Evolutionary conservation across 2,888 invertebrate species (phyloP).

Genomic region (Meiosimyza platycephala): DNA sequence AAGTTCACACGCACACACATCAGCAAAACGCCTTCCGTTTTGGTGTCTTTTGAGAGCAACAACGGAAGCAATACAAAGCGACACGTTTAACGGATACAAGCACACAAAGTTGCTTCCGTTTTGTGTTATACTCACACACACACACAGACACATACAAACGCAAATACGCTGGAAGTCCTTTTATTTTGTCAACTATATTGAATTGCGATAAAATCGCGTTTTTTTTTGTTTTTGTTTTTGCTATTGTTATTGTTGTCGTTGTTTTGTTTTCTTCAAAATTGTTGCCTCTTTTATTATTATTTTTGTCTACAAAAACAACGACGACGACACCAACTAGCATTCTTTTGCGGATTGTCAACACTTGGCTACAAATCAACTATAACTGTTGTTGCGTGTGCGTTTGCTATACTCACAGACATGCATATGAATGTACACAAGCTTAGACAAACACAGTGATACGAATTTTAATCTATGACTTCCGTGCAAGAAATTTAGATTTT

Average conservation of each 20-base stretch:
- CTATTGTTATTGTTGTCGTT: neutral
- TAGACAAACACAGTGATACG: constrained; percentile 45
- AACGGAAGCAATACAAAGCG: constrained; percentile 29
- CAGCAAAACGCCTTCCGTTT: neutral
- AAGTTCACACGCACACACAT: too few relatives aligned
- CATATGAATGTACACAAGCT: neutral
- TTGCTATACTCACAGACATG: too few relatives aligned
- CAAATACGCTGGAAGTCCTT: neutral
- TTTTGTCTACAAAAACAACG: neutral
- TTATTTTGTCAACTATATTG: constrained; percentile 52
- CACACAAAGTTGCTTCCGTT: constrained; percentile 27
- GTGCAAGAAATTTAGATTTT: constrained; percentile 25
- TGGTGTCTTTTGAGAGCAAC: neutral
- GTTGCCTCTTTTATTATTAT: constrained; percentile 24
- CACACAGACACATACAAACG: constrained; percentile 11
- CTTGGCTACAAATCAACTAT: constrained; percentile 43
- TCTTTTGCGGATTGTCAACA: constrained; percentile 62
- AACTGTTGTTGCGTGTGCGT: too few relatives aligned
- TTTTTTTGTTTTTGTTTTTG: constrained; percentile 45
- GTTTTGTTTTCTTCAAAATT: constrained; percentile 38
- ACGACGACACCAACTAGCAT: constrained; percentile 46
- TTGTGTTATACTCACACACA: neutral
- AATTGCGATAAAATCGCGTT: constrained; percentile 64
- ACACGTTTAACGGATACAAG: constrained; percentile 26
- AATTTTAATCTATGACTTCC: constrained; percentile 52